Percentiles rank a stretch among this genome's conserved stretches.
Evolutionary conservation across 2,113 vertebrate species (phyloP).

Genomic region (Collichthys lucidus): DNA sequence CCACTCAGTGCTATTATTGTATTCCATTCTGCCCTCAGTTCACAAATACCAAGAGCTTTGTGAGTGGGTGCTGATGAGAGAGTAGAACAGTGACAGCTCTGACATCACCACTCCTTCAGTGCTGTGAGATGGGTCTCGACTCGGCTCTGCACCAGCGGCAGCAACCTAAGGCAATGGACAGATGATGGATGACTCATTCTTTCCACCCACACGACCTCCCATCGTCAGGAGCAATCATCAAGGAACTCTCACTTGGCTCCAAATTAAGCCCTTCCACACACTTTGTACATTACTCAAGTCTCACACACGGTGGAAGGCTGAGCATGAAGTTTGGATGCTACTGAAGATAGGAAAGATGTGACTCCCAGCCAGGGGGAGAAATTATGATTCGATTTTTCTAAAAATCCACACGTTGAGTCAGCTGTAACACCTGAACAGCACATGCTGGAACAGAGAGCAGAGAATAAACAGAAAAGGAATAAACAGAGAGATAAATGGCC

Average conservation of each 20-base stretch:
- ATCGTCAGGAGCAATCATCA: slow-evolving; percentile 28
- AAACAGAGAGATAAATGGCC: background rate
- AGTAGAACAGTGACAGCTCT: slow-evolving; percentile 51
- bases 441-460: no score
- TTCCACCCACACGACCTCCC: slow-evolving; percentile 51
- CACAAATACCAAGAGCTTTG: slow-evolving; percentile 48
- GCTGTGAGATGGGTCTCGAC: slow-evolving; percentile 35
- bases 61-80: slow-evolving; percentile 51
- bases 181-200: slow-evolving; percentile 70
- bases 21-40: background rate
- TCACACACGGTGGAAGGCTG: background rate
- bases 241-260: slow-evolving; percentile 19
- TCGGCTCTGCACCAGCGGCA: slow-evolving; percentile 44
- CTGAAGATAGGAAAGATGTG: background rate
- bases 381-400: background rate
- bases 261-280: slow-evolving; percentile 3
- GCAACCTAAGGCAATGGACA: slow-evolving; percentile 30
- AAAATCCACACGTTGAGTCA: background rate
- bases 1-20: slow-evolving; percentile 37
- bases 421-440: background rate
- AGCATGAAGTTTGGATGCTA: background rate
- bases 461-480: background rate
- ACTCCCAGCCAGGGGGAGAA: background rate
- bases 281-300: background rate
- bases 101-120: slow-evolving; percentile 60